Percentiles rank a stretch among this genome's conserved stretches.
phyloP scores from a whole-genome alignment of 2,797 vertebrate species.

The Argentina silus region DNA sequence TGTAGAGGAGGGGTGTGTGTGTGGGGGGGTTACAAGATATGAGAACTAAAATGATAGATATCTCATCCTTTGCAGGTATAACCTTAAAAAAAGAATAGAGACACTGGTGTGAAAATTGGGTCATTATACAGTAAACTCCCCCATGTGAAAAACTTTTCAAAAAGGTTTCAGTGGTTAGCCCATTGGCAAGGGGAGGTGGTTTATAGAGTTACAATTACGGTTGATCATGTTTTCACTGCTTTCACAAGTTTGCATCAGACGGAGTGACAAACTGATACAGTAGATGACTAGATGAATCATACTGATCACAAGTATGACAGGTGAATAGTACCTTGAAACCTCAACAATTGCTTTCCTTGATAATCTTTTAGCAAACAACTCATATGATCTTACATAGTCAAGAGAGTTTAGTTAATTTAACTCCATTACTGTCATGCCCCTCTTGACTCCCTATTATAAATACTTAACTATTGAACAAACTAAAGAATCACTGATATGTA shows the following conservation, averaged over 20 bases:
- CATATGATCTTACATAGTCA: neutral
- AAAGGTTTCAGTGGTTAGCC: conserved; percentile 53
- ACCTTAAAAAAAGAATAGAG: conserved; percentile 35
- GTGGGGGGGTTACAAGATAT: neutral
- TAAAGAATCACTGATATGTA: too few relatives aligned
- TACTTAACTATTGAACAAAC: neutral
- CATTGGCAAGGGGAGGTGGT: conserved; percentile 29
- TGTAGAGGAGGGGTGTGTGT: neutral
- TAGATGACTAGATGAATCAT: conserved; percentile 2
- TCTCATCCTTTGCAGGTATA: neutral
- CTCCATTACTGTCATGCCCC: neutral
- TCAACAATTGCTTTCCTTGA: neutral
- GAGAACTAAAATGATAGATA: neutral
- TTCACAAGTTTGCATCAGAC: conserved; percentile 17
- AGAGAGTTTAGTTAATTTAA: neutral
- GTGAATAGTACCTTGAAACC: neutral
- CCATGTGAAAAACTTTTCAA: conserved; percentile 44
- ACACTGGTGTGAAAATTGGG: conserved; percentile 58
- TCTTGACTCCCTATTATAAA: neutral
- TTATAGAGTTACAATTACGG: conserved; percentile 19
- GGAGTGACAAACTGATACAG: conserved; percentile 5
- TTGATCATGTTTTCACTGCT: conserved; percentile 17
- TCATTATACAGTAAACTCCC: conserved; percentile 63
- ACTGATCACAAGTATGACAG: neutral
- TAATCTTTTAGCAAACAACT: neutral